Conservation (phyloP, 37 sponge, comb jelly and placozoan species). For the Oscarella lobularis region DNA sequence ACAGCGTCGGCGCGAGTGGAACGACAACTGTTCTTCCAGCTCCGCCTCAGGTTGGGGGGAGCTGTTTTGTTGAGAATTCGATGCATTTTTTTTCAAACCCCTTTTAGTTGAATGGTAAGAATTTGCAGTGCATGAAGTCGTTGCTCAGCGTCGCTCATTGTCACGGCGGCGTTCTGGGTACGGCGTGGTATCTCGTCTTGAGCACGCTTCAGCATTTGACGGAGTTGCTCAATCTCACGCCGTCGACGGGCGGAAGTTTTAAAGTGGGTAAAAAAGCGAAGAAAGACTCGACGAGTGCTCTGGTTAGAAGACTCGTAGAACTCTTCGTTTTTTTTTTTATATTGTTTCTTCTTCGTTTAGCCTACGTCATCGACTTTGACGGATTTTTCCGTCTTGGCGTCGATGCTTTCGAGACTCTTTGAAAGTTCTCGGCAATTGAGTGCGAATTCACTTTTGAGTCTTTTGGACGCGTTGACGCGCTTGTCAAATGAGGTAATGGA, state of each 20-base stretch:
- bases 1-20: no score
- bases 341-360: no score
- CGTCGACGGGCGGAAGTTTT: conserved; percentile 13
- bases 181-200: conserved; percentile 72
- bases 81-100: no score
- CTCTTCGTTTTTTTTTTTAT: no score
- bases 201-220: conserved; percentile 48
- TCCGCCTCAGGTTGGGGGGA: no score
- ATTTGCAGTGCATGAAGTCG: conserved; percentile 71
- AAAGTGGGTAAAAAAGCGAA: no score
- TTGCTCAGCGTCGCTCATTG: conserved; percentile 68
- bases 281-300: no score
- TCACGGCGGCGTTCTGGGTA: conserved; percentile 64
- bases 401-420: conserved; percentile 47
- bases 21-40: no score
- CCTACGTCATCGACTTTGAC: background rate
- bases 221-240: conserved; percentile 23
- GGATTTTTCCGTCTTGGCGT: conserved; percentile 21
- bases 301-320: no score
- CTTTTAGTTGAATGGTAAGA: conserved; percentile 41
- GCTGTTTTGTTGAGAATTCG: no score
- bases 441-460: background rate
- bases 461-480: background rate
- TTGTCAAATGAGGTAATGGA: background rate
- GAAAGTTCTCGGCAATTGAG: conserved; percentile 44